Conservation (phyloP, 2,888 invertebrate genomes). For the Amphipyra berbera region DNA sequence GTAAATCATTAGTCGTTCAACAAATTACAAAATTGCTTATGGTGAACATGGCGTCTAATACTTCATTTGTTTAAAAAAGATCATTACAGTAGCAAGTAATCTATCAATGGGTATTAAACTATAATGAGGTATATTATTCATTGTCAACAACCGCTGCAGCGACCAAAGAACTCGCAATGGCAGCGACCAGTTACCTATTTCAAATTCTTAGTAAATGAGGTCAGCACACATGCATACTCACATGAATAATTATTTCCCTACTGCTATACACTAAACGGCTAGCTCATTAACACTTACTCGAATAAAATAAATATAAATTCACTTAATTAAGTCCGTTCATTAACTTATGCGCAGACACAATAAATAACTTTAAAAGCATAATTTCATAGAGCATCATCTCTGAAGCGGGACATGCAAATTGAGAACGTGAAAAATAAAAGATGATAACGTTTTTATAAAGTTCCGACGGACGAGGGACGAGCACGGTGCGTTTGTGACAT, state of each 20-base stretch:
- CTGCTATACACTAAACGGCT: constrained; percentile 42
- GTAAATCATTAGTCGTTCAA: no score
- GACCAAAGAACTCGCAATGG: not conserved
- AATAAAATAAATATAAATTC: constrained; percentile 54
- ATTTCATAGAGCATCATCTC: constrained; percentile 86
- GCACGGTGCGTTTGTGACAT: constrained; percentile 67
- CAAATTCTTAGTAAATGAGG: constrained; percentile 26
- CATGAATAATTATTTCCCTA: constrained; percentile 44
- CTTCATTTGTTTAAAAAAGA: no score
- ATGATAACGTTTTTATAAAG: constrained; percentile 85
- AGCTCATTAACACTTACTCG: constrained; percentile 51
- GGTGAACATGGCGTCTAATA: no score
- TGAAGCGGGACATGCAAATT: constrained; percentile 88
- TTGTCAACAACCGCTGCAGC: not conserved
- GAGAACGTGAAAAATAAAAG: constrained; percentile 84
- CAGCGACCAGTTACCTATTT: not conserved
- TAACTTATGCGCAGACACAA: constrained; percentile 77
- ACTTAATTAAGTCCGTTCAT: constrained; percentile 71
- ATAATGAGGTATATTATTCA: no score
- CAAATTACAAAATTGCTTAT: no score
- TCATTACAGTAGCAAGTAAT: no score
- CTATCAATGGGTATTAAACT: no score
- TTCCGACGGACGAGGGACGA: constrained; percentile 75
- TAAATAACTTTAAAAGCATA: constrained; percentile 84
- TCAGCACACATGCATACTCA: constrained; percentile 18